Conservation (phyloP, 2,888 invertebrate species). For the Erebia aethiops region DNA sequence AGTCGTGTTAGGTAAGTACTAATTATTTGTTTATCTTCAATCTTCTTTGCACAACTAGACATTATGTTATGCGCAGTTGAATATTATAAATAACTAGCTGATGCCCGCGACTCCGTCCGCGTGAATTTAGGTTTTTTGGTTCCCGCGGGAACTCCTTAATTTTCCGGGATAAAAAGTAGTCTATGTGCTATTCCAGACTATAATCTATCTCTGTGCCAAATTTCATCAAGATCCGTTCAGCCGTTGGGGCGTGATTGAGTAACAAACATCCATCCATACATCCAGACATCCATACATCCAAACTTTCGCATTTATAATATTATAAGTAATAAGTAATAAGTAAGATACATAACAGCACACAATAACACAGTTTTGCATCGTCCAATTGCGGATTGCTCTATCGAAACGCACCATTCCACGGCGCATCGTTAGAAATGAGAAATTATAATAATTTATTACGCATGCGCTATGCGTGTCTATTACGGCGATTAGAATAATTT, state of each 20-base stretch:
- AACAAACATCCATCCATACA: no score
- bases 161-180: no score
- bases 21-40: neutral
- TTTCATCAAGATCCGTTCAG: no score
- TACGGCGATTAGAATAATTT: conserved; percentile 45
- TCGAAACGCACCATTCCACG: conserved; percentile 36
- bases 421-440: conserved; percentile 47
- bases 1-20: neutral
- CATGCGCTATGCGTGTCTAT: conserved; percentile 42
- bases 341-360: neutral
- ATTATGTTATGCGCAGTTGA: neutral
- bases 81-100: neutral
- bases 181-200: no score
- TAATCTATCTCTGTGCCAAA: no score
- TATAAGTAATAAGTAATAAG: no score
- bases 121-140: no score
- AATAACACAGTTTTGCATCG: conserved; percentile 12
- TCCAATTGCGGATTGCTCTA: conserved; percentile 10
- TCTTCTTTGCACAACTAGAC: neutral
- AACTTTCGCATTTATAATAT: no score
- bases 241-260: no score
- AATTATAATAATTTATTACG: conserved; percentile 42
- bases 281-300: no score
- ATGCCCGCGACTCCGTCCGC: no score
- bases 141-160: no score